These are phyloP conservation scores for Plebejus argus DNA, from an alignment of 2,888 invertebrate species.

Conservation along the genomic window DNA sequence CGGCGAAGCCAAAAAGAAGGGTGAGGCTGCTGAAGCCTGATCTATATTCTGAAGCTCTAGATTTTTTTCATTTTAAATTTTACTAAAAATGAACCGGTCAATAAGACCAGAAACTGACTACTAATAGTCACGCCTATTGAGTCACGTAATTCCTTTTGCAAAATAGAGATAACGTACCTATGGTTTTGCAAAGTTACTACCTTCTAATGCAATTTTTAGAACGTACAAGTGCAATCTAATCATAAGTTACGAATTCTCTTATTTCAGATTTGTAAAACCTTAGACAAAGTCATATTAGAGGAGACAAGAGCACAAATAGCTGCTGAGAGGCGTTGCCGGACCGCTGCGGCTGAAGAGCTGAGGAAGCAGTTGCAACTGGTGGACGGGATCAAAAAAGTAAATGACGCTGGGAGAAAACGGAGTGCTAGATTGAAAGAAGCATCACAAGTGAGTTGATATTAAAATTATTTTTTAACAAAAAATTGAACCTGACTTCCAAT, in stretches of 20 bases:
- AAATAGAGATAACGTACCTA: background rate
- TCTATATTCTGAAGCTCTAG: too few species aligned
- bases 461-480: too few species aligned
- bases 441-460: slow-evolving; percentile 59
- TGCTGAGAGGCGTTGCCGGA: slow-evolving; percentile 55
- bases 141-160: background rate
- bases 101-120: background rate
- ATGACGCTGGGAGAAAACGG: slow-evolving; percentile 54
- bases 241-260: background rate
- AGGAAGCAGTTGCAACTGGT: slow-evolving; percentile 51
- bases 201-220: background rate
- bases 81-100: background rate
- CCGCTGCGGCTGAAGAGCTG: slow-evolving; percentile 53
- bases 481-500: too few species aligned
- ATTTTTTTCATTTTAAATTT: too few species aligned
- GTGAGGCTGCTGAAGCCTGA: too few species aligned
- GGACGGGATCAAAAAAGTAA: slow-evolving; percentile 50
- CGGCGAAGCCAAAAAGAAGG: too few species aligned
- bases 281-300: slow-evolving; percentile 58
- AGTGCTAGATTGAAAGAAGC: slow-evolving; percentile 55
- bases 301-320: slow-evolving; percentile 58
- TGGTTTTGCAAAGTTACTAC: background rate
- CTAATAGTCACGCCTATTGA: background rate
- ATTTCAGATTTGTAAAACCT: slow-evolving; percentile 52
- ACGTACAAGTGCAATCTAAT: background rate